phyloP scores from a whole-genome alignment of 2,797 vertebrate species.

The Rhadinocentrus ornatus region DNA sequence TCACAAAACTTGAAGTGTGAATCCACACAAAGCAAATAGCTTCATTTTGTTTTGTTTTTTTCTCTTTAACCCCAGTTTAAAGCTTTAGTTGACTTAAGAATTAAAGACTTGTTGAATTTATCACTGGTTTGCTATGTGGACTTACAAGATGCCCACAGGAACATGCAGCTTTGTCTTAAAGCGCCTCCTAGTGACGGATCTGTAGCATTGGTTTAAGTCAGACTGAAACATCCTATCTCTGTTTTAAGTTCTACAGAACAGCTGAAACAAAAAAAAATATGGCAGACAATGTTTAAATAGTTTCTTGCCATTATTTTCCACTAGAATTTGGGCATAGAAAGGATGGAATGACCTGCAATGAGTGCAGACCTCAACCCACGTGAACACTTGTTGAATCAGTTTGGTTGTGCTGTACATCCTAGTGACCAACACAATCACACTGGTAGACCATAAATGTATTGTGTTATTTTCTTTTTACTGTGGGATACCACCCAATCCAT shows the following conservation, averaged over 20 bases:
- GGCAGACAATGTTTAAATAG: background rate
- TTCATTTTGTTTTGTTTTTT: background rate
- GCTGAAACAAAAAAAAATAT: background rate
- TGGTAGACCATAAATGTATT: no score
- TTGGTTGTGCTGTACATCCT: no score
- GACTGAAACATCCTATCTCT: background rate
- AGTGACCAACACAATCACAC: no score
- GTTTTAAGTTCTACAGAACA: background rate
- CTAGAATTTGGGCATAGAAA: no score
- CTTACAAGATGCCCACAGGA: background rate
- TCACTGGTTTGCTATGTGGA: background rate
- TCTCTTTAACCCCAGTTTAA: background rate
- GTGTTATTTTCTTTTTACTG: no score
- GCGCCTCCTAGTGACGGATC: conserved; percentile 42
- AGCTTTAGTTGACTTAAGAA: background rate
- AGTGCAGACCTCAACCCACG: no score
- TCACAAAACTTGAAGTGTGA: background rate
- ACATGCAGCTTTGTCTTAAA: background rate
- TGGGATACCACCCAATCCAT: no score
- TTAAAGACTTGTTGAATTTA: background rate
- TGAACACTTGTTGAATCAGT: no score
- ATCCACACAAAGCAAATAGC: background rate
- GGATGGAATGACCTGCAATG: no score
- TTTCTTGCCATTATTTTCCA: no score
- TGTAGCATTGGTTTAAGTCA: background rate